Evolutionary conservation across 1,140 invertebrate species (phyloP), one percentile per base, ranked within the genome.

Genomic region (Eumeta japonica): DNA sequence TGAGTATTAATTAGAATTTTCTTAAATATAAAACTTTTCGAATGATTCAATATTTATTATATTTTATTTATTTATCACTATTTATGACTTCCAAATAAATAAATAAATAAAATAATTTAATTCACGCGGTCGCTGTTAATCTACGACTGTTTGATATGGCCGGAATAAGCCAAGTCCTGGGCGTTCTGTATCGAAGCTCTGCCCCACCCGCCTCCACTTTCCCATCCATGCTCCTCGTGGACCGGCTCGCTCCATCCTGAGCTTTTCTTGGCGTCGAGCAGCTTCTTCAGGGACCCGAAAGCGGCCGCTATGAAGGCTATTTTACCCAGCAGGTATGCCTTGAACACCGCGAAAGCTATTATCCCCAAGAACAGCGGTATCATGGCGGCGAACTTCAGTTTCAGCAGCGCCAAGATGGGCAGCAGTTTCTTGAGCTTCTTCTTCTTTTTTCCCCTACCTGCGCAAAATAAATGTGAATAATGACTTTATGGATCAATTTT

Each of bases 271-370:
- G 78, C 77, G 27, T 82, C 86, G 10, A 90, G 65, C 10, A 90
- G 76, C 55, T 91, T 90, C 75, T 90, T 88, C 39, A 90, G 61
- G 1, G 82, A 86, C 33, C 89, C 84, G 40, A 90, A 80, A 15
- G 79, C 81, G 35, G 85, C 83, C 40, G 89, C 79, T 44, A 89
- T 81, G 38, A 91, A 79, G 7, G 88, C 88, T 38, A 91, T 81
- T 68, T 91, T 91, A 52, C 87, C 87, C 41, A 90, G 81, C 35
- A 89, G 67, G 47, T 90, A 80, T 4, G 88, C 88, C 78, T 91
- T 91, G 79, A 90, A 86, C 14, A 88, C 86, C n/a, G 89, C 76
- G 16, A 90, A 76, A 14, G 86, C 88, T 34, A 90, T 79, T 58
- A 81, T 85, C 43, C 88, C 88, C 7, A 91, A 79, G 43, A 83